These are phyloP conservation scores for Copidosoma aretas DNA, from an alignment of 2,888 invertebrate genomes.

Conservation along the genomic window DNA sequence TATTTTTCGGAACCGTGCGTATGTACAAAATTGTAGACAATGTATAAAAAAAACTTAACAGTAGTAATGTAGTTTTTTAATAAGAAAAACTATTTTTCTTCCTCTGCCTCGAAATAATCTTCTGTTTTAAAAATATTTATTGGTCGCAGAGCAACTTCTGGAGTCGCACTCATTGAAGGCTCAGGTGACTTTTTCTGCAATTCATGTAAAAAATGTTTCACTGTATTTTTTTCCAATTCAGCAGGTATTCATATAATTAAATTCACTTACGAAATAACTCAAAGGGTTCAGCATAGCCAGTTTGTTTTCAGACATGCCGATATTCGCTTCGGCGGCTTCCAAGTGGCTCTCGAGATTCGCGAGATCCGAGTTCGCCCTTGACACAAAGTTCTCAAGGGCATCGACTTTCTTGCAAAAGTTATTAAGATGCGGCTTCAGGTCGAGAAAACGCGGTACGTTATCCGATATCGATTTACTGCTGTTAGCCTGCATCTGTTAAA, in stretches of 20 bases:
- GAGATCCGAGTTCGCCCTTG: conserved; percentile 55
- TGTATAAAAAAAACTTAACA: not conserved
- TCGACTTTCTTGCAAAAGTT: conserved; percentile 57
- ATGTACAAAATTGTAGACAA: not conserved
- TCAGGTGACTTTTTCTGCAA: conserved; percentile 57
- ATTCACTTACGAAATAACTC: conserved; percentile 56
- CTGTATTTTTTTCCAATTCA: not conserved
- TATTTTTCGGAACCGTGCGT: not conserved
- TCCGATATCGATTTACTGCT: conserved; percentile 55
- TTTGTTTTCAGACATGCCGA: conserved; percentile 56
- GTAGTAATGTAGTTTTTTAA: not conserved
- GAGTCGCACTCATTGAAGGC: conserved; percentile 41
- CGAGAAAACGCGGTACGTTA: conserved; percentile 52
- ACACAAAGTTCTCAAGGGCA: conserved; percentile 57
- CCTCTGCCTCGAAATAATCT: conserved; percentile 52
- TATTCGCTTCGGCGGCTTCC: conserved; percentile 57
- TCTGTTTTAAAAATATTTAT: conserved; percentile 53
- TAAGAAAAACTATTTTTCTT: conserved; percentile 10
- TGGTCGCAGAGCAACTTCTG: conserved; percentile 45
- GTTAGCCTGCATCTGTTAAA: conserved; percentile 54
- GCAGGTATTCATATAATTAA: not conserved
- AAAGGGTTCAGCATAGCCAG: conserved; percentile 60
- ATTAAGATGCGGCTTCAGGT: conserved; percentile 51
- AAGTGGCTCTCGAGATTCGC: conserved; percentile 57
- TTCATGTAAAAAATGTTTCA: not conserved